Evolutionary conservation across 1,140 invertebrate species (phyloP), one percentile per base, ranked within the genome.

Genomic region (Ceratina japonica): DNA sequence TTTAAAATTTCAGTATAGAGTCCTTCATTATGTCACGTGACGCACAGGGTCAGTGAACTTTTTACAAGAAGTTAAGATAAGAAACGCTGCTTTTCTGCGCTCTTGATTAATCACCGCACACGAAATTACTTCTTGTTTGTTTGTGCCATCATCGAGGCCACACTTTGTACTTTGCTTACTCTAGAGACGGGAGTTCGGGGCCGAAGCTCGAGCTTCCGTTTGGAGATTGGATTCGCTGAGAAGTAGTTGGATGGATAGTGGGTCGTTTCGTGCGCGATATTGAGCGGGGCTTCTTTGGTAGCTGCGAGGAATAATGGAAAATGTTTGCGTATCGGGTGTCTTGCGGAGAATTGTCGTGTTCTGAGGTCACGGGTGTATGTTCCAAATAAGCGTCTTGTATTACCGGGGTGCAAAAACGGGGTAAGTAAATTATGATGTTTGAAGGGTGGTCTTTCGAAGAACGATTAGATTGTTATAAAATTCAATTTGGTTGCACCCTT

Each of bases 141-240:
- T 58, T 58, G 56, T 8, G n/a, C 56, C 56, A 20, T 58, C 56
- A 20, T 58, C 18, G 56, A 58, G 56, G 56, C 16, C 56, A 20
- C 18, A 20, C 56, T 58, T 72, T 24, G 22, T 37, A 37, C 61
- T 49, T 16, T 52, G 18, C 44, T 63, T 63, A 49, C n/a, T 31
- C 44, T 37, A 24, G 12, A 51, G 8, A 27, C 22, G 27, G 5
- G 31, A 52, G 65, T 20, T 75, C 27, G 20, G 64, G 7, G 27
- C 7, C 51, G 18, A 62, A 37, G 20, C 49, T 74, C 5, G 7
- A 18, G 22, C 15, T 74, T 64, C 54, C 49, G 61, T 22, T 63
- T 62, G 4, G 61, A 74, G 51, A 74, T 74, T 74, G 61, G 71
- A 64, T 74, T 63, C 52, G 44, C 13, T 10, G 15, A 10, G 20